Conservation (phyloP, 2,113 vertebrate species). For the Nycticryphes semicollaris region DNA sequence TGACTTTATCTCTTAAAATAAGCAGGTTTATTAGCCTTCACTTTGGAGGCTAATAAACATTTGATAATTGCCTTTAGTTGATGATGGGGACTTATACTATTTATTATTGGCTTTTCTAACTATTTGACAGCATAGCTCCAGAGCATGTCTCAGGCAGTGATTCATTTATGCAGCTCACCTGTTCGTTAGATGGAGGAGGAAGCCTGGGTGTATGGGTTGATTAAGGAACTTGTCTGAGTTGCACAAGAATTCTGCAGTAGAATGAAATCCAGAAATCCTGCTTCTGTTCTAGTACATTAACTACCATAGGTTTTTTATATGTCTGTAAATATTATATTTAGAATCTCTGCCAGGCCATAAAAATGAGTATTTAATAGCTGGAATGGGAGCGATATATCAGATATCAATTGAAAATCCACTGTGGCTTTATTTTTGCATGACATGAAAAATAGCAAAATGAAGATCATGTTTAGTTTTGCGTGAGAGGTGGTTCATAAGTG, state of each 20-base stretch:
- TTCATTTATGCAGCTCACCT: neutral
- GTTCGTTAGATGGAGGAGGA: neutral
- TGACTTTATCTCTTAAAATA: slow-evolving; percentile 44
- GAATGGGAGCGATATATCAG: neutral
- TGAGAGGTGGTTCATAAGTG: neutral
- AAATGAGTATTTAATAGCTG: neutral
- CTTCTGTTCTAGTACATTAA: neutral
- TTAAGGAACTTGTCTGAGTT: neutral
- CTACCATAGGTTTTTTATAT: neutral
- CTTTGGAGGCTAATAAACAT: slow-evolving; percentile 37
- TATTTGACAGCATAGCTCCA: neutral
- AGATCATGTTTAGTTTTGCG: neutral
- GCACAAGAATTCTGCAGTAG: neutral
- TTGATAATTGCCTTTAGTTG: slow-evolving; percentile 26
- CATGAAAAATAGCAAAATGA: neutral
- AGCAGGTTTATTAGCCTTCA: slow-evolving; percentile 30
- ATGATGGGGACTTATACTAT: neutral
- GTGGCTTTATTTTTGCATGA: neutral
- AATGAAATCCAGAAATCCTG: neutral
- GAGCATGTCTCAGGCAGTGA: neutral
- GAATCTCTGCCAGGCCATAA: neutral
- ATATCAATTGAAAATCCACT: neutral
- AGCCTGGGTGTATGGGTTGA: neutral
- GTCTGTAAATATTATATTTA: neutral
- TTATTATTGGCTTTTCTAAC: neutral